Conservation (phyloP, 1,140 invertebrate genomes). For the Listronotus bonariensis region DNA sequence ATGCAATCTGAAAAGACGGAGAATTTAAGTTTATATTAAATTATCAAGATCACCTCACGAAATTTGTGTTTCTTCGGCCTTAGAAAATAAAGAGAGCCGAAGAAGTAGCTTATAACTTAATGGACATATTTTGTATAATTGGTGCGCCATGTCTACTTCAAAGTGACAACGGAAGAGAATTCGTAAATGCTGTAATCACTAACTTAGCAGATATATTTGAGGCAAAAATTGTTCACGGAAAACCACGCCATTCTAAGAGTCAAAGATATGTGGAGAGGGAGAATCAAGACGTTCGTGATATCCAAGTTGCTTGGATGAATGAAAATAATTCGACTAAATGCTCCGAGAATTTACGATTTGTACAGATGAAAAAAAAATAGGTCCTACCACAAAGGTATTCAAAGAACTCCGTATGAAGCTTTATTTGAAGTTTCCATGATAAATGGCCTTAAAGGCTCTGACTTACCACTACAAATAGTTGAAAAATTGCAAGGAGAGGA, state of each 20-base stretch:
- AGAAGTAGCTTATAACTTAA: slow-evolving; percentile 22
- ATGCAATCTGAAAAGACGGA: neutral
- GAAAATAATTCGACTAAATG: slow-evolving; percentile 49
- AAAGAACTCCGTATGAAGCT: slow-evolving; percentile 11
- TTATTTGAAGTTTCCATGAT: slow-evolving; percentile 1
- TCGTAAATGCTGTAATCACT: slow-evolving; percentile 46
- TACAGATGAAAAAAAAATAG: slow-evolving; percentile 52
- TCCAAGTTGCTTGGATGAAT: slow-evolving; percentile 48
- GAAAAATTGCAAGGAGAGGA: slow-evolving; percentile 18
- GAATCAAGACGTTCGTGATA: slow-evolving; percentile 54
- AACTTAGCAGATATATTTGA: slow-evolving; percentile 53
- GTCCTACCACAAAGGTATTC: slow-evolving; percentile 6
- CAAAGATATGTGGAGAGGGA: slow-evolving; percentile 46
- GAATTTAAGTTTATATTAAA: slow-evolving; percentile 19
- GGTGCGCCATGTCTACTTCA: slow-evolving; percentile 50
- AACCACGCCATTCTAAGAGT: slow-evolving; percentile 47
- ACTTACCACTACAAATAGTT: slow-evolving; percentile 7
- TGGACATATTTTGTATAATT: slow-evolving; percentile 49
- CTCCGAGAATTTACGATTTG: slow-evolving; percentile 46
- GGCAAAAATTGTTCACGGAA: slow-evolving; percentile 53
- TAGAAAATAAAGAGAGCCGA: slow-evolving; percentile 12
- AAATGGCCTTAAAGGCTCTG: slow-evolving; percentile 6
- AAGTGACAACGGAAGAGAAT: slow-evolving; percentile 51
- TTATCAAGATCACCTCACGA: slow-evolving; percentile 25
- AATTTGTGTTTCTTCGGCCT: slow-evolving; percentile 15